Evolutionary conservation across 2,888 invertebrate genomes (phyloP), one percentile per base, ranked within the genome.

Genomic region (Andrena dorsata): DNA sequence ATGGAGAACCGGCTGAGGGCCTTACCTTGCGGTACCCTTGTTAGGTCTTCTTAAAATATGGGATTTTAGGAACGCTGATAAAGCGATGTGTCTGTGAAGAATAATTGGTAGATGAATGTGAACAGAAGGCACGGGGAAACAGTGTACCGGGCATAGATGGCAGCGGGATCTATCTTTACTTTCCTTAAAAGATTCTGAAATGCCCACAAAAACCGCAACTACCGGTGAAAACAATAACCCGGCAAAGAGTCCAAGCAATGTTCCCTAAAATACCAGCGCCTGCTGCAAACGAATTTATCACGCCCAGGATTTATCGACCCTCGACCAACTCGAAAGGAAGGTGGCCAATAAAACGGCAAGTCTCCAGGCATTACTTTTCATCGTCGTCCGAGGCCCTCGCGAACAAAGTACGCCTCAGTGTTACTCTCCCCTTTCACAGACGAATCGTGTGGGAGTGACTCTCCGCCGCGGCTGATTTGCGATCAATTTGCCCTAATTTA

Each of bases 401-500:
- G 77, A 56, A 77, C 79, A 69, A 79, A 76, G 69, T 81, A 73
- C 69, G 63, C 63, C 72, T 35, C 51, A 49, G 20, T 66, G 41
- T 41, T 73, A 13, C 47, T 41, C 73, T 74, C 64, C 60, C 73
- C 70, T 66, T 82, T 76, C 80, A 49, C 51, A 49, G 32, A 30
- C 72, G 60, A 70, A 80, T 86, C 74, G 83, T 83, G 88, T 88
- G 82, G 88, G 85, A 82, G 87, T 82, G 71, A 78, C 79, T 76
- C 78, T 76, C 85, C 80, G 80, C 79, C 65, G 79, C 83, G 86
- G 85, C 91, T 92, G 92, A 93, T 93, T 93, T 93, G 93, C 92
- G 92, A 93, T 93, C 92, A 92, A 93, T 92, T 93, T 93, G 93
- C 91, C 90, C 91, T 93, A 93, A 93, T 93, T 93, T 93, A 93